Percentiles rank a stretch among this genome's conserved stretches.
Conservation (phyloP, 1,140 invertebrate genomes). For the Elysia chlorotica region DNA sequence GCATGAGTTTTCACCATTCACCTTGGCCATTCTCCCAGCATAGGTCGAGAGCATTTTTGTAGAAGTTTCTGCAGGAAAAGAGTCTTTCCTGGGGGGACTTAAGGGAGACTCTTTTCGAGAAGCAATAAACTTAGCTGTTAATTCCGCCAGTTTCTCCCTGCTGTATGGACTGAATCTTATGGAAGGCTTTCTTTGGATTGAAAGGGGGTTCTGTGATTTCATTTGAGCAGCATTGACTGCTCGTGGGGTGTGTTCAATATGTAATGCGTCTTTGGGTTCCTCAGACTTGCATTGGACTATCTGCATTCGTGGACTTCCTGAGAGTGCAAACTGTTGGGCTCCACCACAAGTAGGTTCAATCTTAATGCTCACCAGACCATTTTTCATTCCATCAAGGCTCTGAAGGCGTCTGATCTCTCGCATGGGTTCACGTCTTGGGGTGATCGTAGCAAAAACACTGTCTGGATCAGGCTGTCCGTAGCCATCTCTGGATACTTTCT, state of each 20-base stretch:
- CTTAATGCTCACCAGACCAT: no score
- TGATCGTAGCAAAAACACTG: background rate
- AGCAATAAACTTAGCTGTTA: slow-evolving; percentile 6
- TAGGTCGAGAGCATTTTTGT: background rate
- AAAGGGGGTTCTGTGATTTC: background rate
- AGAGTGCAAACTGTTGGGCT: no score
- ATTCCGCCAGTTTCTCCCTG: slow-evolving; percentile 5
- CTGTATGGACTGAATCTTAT: background rate
- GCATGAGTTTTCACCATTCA: background rate
- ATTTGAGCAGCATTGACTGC: background rate
- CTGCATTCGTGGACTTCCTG: background rate
- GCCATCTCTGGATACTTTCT: slow-evolving; percentile 16
- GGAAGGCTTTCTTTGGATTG: background rate
- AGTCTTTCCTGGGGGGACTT: background rate
- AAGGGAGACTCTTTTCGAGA: background rate
- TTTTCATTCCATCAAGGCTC: no score
- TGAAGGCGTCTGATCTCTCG: no score
- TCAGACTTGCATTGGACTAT: background rate
- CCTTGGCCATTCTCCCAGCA: background rate
- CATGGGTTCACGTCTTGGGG: background rate
- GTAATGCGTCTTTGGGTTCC: background rate
- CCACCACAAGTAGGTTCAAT: no score
- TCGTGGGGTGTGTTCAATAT: background rate
- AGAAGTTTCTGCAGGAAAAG: no score
- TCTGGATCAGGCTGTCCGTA: background rate